Base-by-base conservation (phyloP, 2,113 vertebrate genomes). In the Poicephalus gulielmi region DNA sequence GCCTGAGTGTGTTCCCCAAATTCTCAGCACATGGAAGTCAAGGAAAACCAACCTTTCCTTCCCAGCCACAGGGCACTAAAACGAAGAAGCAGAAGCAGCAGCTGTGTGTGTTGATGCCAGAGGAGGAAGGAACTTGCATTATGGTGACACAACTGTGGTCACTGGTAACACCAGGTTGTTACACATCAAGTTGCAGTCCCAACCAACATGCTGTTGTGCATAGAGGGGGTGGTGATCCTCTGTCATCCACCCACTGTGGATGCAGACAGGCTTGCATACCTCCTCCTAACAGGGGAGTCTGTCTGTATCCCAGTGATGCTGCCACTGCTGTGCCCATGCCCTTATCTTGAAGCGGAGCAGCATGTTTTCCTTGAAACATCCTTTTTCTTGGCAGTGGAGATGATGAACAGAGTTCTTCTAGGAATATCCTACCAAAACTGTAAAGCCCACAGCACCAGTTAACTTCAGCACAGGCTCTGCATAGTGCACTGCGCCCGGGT, bases 101-200 rank as follows among this genome's bases (percentile, higher is more conserved):
- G 88, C 82, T 5, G 1, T 0, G 12, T 0, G 3, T 0, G 3
- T 12, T 6, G 59, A 4, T 22, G 66, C 44, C 15, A n/a, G 17
- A 37, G 43, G 49, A 83, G 73, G 77, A 91, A 84, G 90, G 73
- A 93, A 55, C 66, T 70, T 52, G 64, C 28, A 3, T 27, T 28
- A 3, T 0, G 10, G 30, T 2, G 25, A 68, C 37, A 80, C 52
- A 50, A 41, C 39, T 4, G 41, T 0, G 14, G 37, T 33, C 8
- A 0, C 0, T 2, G 39, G 53, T 22, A 2, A 68, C 59, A 10
- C 23, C 23, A 14, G 13, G 19, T 3, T 11, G 50, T 52, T 55
- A 4, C 1, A 0, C n/a, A 13, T 6, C 57, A 4, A 16, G 37
- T 2, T 28, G 67, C 46, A 37, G 53, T 13, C 30, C 44, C 11